Conservation (phyloP, 1,140 invertebrate genomes). For the Drosophila subobscura region DNA sequence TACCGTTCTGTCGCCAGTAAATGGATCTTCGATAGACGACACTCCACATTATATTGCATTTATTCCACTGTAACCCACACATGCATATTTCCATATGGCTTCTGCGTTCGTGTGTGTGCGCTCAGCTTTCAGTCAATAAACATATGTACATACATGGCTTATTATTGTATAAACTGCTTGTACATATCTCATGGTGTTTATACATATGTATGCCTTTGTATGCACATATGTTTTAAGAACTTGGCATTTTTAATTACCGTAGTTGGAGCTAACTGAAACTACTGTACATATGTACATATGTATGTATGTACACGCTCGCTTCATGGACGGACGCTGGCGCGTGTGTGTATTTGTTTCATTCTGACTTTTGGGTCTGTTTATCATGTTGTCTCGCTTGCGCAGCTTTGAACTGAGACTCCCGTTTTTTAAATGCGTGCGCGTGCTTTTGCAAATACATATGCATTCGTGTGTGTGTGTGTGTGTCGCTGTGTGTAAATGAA, state of each 20-base stretch:
- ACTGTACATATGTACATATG: not conserved
- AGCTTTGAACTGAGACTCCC: constrained; percentile 25
- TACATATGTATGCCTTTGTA: no score
- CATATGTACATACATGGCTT: no score
- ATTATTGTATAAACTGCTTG: no score
- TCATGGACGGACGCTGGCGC: constrained; percentile 13
- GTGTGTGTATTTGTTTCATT: constrained; percentile 37
- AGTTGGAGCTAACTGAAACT: no score
- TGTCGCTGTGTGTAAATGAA: not conserved
- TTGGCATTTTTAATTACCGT: no score
- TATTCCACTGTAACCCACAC: not conserved
- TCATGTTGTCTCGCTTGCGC: constrained; percentile 62
- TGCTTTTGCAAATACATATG: constrained; percentile 44
- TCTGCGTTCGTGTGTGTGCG: not conserved
- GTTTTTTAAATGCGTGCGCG: constrained; percentile 5
- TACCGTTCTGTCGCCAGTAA: no score
- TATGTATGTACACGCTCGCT: not conserved
- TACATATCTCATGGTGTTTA: no score
- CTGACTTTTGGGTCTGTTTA: constrained; percentile 25
- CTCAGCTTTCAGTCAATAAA: no score
- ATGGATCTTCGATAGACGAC: no score
- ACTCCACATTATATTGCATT: no score
- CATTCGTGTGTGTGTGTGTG: constrained; percentile 13
- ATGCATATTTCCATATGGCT: not conserved
- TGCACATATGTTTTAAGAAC: no score